Evolutionary conservation across 2,113 vertebrate genomes (phyloP), one percentile per base, ranked within the genome.

Genomic region (Eira barbara): DNA sequence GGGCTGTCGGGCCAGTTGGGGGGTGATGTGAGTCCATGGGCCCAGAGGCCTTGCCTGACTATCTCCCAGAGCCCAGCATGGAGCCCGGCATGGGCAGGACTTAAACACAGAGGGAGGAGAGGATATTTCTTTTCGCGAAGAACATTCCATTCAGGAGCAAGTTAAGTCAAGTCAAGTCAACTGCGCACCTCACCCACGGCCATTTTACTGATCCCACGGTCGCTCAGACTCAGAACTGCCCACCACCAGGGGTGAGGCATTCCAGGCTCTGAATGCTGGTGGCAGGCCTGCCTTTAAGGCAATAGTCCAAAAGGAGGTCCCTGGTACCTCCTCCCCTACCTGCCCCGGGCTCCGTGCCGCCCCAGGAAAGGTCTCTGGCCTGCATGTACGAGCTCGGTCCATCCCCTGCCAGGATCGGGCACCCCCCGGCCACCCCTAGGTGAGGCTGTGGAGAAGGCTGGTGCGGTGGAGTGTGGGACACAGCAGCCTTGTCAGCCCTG

Each of bases 111-210:
- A 29, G 13, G n/a, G 17, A 25, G 8, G 39, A 47, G 73, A 52
- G 31, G 15, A 11, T 42, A 42, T 59, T 82, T 74, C 47, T 87
- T 71, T n/a, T 49, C 27, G 42, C 0, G 27, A 89, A 76, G 59
- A 36, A 42, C 39, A 57, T 8, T 31, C 13, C 17, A 42, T n/a
- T 8, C 57, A 36, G 4, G 29, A 45, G 71, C n/a, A 67, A 71
- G 49, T 18, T 18, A 14, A 6, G 36, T 17, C n/a, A 67, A 71
- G 49, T 17, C 17, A 14, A 6, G 36, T 17, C 7, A 11, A 20
- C 86, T 1, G 1, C 6, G 6, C 36, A 0, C 49, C 13, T 11
- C 3, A 11, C 25, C 67, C 21, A 8, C 7, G 27, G 34, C 10
- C 34, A 17, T 57, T 36, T 55, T 65, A 17, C 17, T 49, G 55